Evolutionary conservation across 1,140 invertebrate genomes (phyloP).

Genomic region (Bathynomus jamesi): DNA sequence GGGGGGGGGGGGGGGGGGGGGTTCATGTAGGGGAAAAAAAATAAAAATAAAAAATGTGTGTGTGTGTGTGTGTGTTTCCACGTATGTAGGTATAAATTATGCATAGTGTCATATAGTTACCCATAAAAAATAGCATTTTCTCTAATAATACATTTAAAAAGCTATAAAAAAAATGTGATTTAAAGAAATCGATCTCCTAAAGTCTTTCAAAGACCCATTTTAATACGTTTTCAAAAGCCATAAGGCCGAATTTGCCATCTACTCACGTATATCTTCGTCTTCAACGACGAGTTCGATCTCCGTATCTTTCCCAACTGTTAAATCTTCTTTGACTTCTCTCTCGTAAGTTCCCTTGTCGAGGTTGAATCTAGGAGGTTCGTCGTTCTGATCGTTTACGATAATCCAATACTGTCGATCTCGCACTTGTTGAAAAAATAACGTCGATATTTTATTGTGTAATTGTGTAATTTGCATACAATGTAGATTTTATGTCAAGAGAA

Average conservation of each 20-base stretch:
- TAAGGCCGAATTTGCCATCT: background rate
- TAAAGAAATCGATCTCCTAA: too few species aligned
- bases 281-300: slow-evolving; percentile 3
- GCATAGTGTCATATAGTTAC: background rate
- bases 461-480: background rate
- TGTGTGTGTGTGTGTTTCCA: background rate
- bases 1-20: background rate
- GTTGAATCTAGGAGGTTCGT: slow-evolving; percentile 11
- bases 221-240: too few species aligned
- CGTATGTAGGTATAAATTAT: background rate
- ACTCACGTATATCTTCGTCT: background rate
- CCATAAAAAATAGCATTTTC: too few species aligned
- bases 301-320: slow-evolving; percentile 15
- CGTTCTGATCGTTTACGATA: slow-evolving; percentile 16
- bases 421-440: background rate
- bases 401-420: slow-evolving; percentile 9
- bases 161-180: too few species aligned
- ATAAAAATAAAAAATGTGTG: background rate
- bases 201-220: too few species aligned
- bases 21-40: background rate
- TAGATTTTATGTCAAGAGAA: background rate
- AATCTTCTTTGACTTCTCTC: slow-evolving; percentile 1
- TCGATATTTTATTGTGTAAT: background rate
- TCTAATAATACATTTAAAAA: too few species aligned
- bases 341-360: slow-evolving; percentile 8